phyloP scores from a whole-genome alignment of 2,888 invertebrate genomes.

The Anthophora plumipes region DNA sequence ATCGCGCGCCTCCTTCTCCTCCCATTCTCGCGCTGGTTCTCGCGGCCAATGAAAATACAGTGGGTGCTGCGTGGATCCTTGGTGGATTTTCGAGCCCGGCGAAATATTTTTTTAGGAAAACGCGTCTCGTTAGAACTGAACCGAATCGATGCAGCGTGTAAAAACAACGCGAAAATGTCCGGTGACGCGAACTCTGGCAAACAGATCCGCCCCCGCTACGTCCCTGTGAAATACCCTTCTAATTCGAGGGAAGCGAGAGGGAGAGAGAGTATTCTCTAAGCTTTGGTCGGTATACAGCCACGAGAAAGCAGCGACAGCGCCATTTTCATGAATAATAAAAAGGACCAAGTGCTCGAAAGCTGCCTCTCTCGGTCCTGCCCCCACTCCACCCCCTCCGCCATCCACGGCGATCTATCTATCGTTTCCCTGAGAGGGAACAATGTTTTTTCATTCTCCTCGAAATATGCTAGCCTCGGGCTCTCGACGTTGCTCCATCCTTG shows the following conservation, averaged over 20 bases:
- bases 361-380: constrained; percentile 44
- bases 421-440: constrained; percentile 77
- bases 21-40: constrained; percentile 5
- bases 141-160: constrained; percentile 45
- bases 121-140: constrained; percentile 30
- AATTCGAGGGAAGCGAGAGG: constrained; percentile 55
- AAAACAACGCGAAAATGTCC: constrained; percentile 46
- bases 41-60: constrained; percentile 3
- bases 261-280: constrained; percentile 39
- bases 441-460: constrained; percentile 82
- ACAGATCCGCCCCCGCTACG: background rate
- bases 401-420: constrained; percentile 70
- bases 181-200: constrained; percentile 40
- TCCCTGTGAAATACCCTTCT: constrained; percentile 40
- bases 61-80: background rate
- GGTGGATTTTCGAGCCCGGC: background rate
- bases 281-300: constrained; percentile 54
- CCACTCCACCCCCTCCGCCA: background rate
- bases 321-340: constrained; percentile 84
- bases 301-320: constrained; percentile 69
- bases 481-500: constrained; percentile 18
- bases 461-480: constrained; percentile 79
- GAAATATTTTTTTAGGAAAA: constrained; percentile 37
- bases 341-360: constrained; percentile 77
- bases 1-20: background rate